Base-by-base conservation (phyloP, 2,888 invertebrate genomes). In the Dicranocentrus wangi region DNA sequence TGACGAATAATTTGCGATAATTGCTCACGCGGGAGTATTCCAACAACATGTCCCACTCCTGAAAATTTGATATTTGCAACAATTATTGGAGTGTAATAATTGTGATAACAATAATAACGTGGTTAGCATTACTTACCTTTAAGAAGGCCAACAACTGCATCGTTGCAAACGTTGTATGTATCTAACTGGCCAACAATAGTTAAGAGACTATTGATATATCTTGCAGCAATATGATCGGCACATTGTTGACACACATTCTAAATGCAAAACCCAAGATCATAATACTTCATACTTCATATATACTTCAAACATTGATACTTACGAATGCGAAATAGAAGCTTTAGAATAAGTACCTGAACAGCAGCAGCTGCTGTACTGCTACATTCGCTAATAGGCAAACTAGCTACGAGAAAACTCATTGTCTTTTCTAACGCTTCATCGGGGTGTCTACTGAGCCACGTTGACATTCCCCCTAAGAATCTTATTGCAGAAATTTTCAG, bases 171-270 rank as follows among this genome's bases (percentile, higher is more conserved):
- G 81, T 92, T 91, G 88, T 93, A 93, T 81, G 91, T 92, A 87
- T 94, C 94, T 63, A 93, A 89, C 81, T 92, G 92, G 73, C 92
- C 91, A n/a, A 94, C 92, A 55, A 95, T 93, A 87, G 93, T 92
- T 87, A 95, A 75, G 78, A 97, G 90, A 42, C 93, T 91, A 42
- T 91, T 90, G 73, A 94, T 93, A 89, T 96, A 95, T 15, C 90
- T 88, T 10, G 86, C 84, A 0, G 92, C 91, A 93, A 97, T 95
- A 87, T 94, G 93, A 71, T 91, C 90, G 55, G 93, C 92, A 88
- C 97, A 97, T 17, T 93, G 92, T 68, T 93, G 91, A 88, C 97
- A 97, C 84, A 98, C 94, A 87, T 92, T 94, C 89, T 96, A 94
- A 0, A 79, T 43, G 5, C 39, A 58, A 43, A 61, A 55, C 23